Evolutionary conservation across 2,888 invertebrate species (phyloP), one percentile per base, ranked within the genome.

Genomic region (Acronicta psi): DNA sequence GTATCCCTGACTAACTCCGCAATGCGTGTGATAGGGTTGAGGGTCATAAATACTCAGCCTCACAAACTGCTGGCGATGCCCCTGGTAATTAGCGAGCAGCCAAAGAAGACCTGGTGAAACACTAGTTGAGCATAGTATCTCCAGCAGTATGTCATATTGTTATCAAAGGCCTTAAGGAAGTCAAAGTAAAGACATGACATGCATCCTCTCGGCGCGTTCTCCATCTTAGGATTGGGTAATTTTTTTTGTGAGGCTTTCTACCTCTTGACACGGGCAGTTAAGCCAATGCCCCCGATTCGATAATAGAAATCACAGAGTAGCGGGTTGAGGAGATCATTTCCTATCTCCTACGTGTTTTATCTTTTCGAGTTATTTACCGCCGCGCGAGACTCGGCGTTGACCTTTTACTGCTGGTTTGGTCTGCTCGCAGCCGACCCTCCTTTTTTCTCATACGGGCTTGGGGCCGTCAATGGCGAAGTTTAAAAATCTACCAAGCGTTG

Each of bases 161-260:
- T 20, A 20, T 20, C 20, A 20, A 20, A 20, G 5, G 20, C 20
- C 20, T 20, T 20, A 20, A 5, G 20, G 5, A 5, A 20, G n/a
- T n/a, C n/a, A n/a, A n/a, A n/a, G n/a, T n/a, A n/a, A n/a, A n/a
- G n/a, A n/a, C n/a, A n/a, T n/a, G n/a, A n/a, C 69, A 63, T 62
- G 36, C 73, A 70, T 62, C 50, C 59, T 20, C 1, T 64, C 44
- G 51, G 53, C 69, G 47, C 66, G 61, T 52, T 42, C 62, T 60
- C 51, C 67, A 63, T 63, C 55, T 13, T 69, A 34, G 59, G 37
- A 55, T 69, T 71, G 16, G 65, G 65, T 61, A 69, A 14, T 20
- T 10, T 61, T 54, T 67, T 71, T 69, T 65, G 10, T 23, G 58
- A 71, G 49, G 66, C 40, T 56, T 50, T 68, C 63, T 62, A 29